Evolutionary conservation across 2,113 vertebrate species (phyloP).

Genomic region (Ursus arctos): DNA sequence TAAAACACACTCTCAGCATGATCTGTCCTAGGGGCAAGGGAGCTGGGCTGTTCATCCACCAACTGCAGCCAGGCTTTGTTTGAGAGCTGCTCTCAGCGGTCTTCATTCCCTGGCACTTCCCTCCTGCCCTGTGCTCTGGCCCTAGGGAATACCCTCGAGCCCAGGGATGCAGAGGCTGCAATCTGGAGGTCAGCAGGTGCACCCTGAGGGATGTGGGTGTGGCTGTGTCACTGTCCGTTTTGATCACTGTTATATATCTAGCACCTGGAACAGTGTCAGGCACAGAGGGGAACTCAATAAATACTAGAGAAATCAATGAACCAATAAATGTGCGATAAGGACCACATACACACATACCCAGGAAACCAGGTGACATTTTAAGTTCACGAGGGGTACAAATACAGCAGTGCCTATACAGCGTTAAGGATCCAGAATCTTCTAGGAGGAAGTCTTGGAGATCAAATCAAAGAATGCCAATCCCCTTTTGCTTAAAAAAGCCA

Average conservation of each 20-base stretch:
- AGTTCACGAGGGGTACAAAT: neutral
- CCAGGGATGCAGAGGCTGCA: neutral
- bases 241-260: neutral
- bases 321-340: neutral
- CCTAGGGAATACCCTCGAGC: neutral
- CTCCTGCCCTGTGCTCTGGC: neutral
- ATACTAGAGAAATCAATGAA: neutral
- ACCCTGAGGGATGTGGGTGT: neutral
- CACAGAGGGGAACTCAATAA: neutral
- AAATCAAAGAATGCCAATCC: neutral
- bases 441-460: neutral
- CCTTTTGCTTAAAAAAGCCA: neutral
- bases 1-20: neutral
- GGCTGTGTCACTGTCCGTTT: neutral
- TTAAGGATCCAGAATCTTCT: neutral
- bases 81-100: neutral
- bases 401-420: neutral
- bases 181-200: neutral
- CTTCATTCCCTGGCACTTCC: neutral
- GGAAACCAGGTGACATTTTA: neutral
- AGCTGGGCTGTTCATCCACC: neutral
- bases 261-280: neutral
- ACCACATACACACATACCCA: neutral
- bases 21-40: neutral
- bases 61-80: neutral